phyloP scores from a whole-genome alignment of 2,113 vertebrate species.

The Micronycteris hirsuta region DNA sequence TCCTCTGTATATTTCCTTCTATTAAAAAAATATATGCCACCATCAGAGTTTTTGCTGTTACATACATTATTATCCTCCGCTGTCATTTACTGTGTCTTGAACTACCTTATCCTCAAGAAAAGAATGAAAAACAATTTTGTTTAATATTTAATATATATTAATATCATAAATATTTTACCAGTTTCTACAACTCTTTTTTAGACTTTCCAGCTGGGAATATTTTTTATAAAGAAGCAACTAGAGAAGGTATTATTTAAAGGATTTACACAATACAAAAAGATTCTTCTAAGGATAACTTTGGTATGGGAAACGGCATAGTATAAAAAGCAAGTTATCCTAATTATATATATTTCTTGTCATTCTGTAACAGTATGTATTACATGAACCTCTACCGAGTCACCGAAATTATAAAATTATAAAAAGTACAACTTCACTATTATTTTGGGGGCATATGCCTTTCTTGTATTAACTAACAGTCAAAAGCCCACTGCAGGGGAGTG shows the following conservation, averaged over 20 bases:
- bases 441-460: background rate
- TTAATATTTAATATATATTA: background rate
- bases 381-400: background rate
- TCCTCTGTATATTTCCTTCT: background rate
- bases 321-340: background rate
- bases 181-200: conserved; percentile 9
- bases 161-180: conserved; percentile 11
- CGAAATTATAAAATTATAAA: background rate
- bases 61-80: background rate
- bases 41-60: background rate
- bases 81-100: background rate
- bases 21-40: background rate
- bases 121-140: background rate
- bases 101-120: background rate
- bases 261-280: background rate
- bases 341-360: background rate
- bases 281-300: conserved; percentile 3
- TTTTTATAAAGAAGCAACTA: background rate
- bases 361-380: background rate
- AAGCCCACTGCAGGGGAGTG: background rate
- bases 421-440: background rate
- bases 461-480: background rate
- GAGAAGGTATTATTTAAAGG: conserved; percentile 4
- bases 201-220: background rate
- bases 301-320: background rate